Conservation (phyloP, 30 jellyfish, hydroid and myxozoan species). For the Turritopsis rubra region DNA sequence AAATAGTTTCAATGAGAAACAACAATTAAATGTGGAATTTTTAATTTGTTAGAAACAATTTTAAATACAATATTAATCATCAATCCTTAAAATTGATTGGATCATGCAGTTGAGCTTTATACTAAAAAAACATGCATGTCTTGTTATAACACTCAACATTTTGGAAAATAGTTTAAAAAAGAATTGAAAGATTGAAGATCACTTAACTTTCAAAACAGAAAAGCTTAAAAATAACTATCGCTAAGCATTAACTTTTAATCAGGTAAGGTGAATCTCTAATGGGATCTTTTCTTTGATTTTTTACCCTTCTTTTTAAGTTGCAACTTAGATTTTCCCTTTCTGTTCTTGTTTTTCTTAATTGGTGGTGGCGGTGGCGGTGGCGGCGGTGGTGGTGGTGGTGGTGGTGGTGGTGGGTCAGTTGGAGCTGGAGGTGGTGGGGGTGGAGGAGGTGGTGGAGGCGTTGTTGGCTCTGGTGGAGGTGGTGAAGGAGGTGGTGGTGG, state of each 20-base stretch:
- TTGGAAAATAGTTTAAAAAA: background rate
- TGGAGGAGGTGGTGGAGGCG: conserved; percentile 25
- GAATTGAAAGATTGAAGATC: background rate
- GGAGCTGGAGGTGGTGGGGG: conserved; percentile 21
- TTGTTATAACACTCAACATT: background rate
- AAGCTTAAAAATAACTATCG: background rate
- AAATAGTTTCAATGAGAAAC: background rate
- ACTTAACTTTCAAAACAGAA: background rate
- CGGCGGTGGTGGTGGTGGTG: conserved; percentile 39
- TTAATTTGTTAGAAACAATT: background rate
- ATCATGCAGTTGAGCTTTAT: background rate
- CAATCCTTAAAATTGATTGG: background rate
- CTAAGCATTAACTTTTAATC: background rate
- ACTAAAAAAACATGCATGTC: background rate
- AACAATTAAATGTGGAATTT: background rate
- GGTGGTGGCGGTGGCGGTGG: conserved; percentile 35
- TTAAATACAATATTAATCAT: background rate
- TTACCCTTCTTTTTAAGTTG: conserved; percentile 11
- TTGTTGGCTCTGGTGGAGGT: conserved; percentile 20
- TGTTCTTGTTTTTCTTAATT: conserved; percentile 13
- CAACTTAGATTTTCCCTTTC: conserved; percentile 11
- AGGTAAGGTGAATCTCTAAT: background rate
- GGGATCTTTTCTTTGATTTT: conserved; percentile 9
- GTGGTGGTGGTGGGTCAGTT: conserved; percentile 29
- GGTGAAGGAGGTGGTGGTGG: conserved; percentile 50